Percentiles rank a stretch among this genome's conserved stretches.
These are phyloP conservation scores for Lampropteryx suffumata DNA, from an alignment of 2,888 invertebrate species.

Conservation along the genomic window DNA sequence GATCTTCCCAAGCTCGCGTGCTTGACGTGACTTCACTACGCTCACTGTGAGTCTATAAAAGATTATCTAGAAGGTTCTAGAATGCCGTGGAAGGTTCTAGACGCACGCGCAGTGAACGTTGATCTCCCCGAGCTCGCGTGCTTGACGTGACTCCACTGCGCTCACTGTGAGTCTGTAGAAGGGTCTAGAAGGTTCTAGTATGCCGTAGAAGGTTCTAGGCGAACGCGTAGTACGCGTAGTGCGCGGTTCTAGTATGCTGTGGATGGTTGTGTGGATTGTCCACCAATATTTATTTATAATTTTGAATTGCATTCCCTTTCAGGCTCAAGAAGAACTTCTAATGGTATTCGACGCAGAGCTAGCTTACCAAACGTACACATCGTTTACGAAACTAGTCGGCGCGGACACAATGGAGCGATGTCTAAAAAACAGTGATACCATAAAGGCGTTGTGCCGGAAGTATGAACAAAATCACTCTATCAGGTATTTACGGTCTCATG, in stretches of 20 bases:
- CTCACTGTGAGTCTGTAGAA: conserved; percentile 56
- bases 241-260: too few relatives aligned
- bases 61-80: too few relatives aligned
- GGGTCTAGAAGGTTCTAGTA: too few relatives aligned
- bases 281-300: too few relatives aligned
- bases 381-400: conserved; percentile 89
- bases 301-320: conserved; percentile 1
- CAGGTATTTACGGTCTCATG: too few relatives aligned
- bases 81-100: conserved; percentile 79
- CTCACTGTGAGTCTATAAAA: conserved; percentile 56
- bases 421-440: conserved; percentile 89
- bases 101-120: conserved; percentile 75
- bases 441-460: conserved; percentile 89
- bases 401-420: conserved; percentile 87
- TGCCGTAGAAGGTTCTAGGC: conserved; percentile 81
- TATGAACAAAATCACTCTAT: conserved; percentile 80
- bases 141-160: conserved; percentile 70
- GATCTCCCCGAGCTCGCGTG: conserved; percentile 83
- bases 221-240: conserved; percentile 77
- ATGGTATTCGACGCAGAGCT: conserved; percentile 92
- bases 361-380: conserved; percentile 91
- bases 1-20: conserved; percentile 83
- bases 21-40: conserved; percentile 70
- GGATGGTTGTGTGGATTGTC: too few relatives aligned
- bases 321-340: conserved; percentile 90